Evolutionary conservation across 2,888 invertebrate genomes (phyloP).

Genomic region (Nymphalis urticae): DNA sequence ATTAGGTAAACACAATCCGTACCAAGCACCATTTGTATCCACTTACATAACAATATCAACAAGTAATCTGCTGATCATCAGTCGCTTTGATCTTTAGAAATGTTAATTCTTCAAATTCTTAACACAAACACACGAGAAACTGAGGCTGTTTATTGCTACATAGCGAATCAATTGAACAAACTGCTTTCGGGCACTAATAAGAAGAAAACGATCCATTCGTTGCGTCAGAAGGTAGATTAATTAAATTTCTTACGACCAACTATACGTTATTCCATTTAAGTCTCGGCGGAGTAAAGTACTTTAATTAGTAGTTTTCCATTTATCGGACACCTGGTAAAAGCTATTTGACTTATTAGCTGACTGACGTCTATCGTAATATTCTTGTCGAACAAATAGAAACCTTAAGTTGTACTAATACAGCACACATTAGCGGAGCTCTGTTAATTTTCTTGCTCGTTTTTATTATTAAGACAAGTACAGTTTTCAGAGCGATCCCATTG

Average conservation of each 20-base stretch:
- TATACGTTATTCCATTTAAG: slow-evolving; percentile 67
- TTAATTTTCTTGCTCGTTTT: slow-evolving; percentile 51
- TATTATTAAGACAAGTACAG: slow-evolving; percentile 56
- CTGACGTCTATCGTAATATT: slow-evolving; percentile 49
- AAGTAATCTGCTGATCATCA: slow-evolving; percentile 71
- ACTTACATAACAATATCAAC: slow-evolving; percentile 71
- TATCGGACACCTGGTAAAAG: slow-evolving; percentile 73
- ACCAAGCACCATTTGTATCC: slow-evolving; percentile 59
- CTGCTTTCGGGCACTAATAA: slow-evolving; percentile 67
- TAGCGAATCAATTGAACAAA: slow-evolving; percentile 72
- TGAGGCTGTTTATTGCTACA: slow-evolving; percentile 64
- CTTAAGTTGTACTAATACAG: slow-evolving; percentile 52
- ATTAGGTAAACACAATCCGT: slow-evolving; percentile 35
- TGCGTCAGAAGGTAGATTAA: slow-evolving; percentile 72
- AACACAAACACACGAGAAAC: slow-evolving; percentile 65
- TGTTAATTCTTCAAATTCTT: slow-evolving; percentile 72
- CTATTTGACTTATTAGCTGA: slow-evolving; percentile 66
- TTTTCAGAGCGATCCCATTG: slow-evolving; percentile 67
- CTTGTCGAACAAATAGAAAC: slow-evolving; percentile 50
- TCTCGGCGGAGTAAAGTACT: slow-evolving; percentile 63
- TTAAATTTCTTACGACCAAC: slow-evolving; percentile 70
- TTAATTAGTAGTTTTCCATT: slow-evolving; percentile 79
- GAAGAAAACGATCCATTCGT: slow-evolving; percentile 67
- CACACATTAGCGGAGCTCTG: slow-evolving; percentile 46
- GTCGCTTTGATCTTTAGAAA: slow-evolving; percentile 66